These are phyloP conservation scores for Trilocha varians DNA, from an alignment of 2,888 invertebrate species.

Conservation along the genomic window DNA sequence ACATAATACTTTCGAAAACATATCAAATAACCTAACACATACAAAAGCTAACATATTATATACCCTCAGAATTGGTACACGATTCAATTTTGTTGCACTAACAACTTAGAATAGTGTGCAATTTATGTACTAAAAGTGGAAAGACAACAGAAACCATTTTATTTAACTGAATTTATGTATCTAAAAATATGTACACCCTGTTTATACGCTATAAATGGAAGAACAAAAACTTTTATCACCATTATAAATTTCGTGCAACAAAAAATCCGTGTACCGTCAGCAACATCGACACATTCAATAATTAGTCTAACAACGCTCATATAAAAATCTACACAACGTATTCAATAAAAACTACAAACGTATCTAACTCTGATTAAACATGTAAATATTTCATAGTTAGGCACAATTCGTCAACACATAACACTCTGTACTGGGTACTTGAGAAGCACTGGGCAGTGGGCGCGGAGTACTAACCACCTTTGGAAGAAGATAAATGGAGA, in stretches of 20 bases:
- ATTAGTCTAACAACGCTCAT: conserved; percentile 10
- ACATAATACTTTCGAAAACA: conserved; percentile 48
- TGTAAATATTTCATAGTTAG: conserved; percentile 39
- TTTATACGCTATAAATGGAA: too few relatives aligned
- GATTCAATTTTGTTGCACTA: neutral
- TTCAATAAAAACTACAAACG: conserved; percentile 15
- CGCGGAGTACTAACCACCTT: neutral
- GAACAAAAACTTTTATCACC: too few relatives aligned
- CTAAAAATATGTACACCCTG: too few relatives aligned
- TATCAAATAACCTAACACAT: conserved; percentile 24
- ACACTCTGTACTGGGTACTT: conserved; percentile 36
- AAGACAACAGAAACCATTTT: too few relatives aligned
- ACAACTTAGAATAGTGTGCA: neutral
- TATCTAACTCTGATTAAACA: conserved; percentile 9
- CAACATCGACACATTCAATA: neutral
- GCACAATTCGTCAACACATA: conserved; percentile 34
- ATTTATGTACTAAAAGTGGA: too few relatives aligned
- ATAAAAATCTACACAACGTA: conserved; percentile 62
- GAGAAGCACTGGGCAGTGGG: conserved; percentile 25
- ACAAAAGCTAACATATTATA: conserved; percentile 39
- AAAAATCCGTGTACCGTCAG: neutral
- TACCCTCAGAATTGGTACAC: conserved; percentile 1
- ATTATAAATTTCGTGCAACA: too few relatives aligned
- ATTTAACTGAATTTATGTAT: too few relatives aligned
- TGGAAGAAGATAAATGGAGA: too few relatives aligned